Evolutionary conservation across 1,140 invertebrate species (phyloP).

Genomic region (Eubasilissa regina): DNA sequence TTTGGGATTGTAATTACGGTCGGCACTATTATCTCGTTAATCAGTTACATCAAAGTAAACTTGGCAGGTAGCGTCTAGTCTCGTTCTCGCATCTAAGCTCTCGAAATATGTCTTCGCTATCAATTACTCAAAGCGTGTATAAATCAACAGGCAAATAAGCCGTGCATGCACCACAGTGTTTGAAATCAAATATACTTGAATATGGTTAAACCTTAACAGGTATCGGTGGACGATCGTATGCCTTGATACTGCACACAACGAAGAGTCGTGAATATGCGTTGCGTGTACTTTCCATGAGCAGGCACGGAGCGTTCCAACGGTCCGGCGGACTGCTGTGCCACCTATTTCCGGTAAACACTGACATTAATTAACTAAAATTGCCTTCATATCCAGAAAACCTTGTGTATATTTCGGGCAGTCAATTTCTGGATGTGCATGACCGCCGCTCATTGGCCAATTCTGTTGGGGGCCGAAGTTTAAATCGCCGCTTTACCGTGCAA

Average conservation of each 20-base stretch:
- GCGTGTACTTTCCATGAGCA: slow-evolving; percentile 22
- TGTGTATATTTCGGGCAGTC: slow-evolving; percentile 42
- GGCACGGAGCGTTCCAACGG: slow-evolving; percentile 20
- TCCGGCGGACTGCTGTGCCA: neutral
- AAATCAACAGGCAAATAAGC: slow-evolving; percentile 33
- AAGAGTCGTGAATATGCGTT: no score
- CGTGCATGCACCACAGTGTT: slow-evolving; percentile 12
- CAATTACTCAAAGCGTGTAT: slow-evolving; percentile 38
- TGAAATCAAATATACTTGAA: slow-evolving; percentile 25
- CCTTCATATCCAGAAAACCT: slow-evolving; percentile 52
- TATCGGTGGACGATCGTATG: neutral
- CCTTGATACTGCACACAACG: neutral
- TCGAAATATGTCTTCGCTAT: slow-evolving; percentile 18
- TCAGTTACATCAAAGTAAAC: no score
- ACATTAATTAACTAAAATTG: slow-evolving; percentile 58
- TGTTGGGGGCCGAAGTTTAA: slow-evolving; percentile 25
- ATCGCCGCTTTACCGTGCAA: slow-evolving; percentile 3
- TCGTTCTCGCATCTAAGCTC: neutral
- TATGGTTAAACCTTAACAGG: slow-evolving; percentile 12
- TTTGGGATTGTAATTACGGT: no score
- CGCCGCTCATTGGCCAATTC: neutral
- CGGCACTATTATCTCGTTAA: no score
- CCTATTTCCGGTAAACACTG: slow-evolving; percentile 51
- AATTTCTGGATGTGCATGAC: slow-evolving; percentile 16
- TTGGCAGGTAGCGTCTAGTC: no score